These are phyloP conservation scores for Channa striata DNA, from an alignment of 2,797 vertebrate genomes.

Conservation along the genomic window DNA sequence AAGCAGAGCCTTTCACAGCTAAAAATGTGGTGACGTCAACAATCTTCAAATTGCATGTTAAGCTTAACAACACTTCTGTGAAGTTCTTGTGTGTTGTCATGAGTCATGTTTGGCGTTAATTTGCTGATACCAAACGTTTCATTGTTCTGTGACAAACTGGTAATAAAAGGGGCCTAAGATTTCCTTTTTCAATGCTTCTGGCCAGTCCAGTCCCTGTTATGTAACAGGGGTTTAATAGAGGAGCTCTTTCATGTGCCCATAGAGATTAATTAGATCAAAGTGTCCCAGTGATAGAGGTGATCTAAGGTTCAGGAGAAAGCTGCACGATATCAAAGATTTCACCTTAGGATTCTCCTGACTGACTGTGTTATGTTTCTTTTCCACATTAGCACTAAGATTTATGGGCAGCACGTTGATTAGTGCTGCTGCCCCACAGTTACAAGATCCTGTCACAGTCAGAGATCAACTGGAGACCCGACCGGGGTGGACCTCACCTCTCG, in stretches of 20 bases:
- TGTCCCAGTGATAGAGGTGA: constrained; percentile 6
- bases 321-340: neutral
- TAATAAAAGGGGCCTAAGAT: constrained; percentile 51
- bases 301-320: constrained; percentile 1
- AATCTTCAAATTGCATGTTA: neutral
- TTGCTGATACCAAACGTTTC: constrained; percentile 41
- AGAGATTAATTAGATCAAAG: constrained; percentile 14
- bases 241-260: constrained; percentile 51
- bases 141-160: constrained; percentile 45
- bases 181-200: constrained; percentile 25
- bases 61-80: constrained; percentile 21
- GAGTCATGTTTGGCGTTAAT: constrained; percentile 24
- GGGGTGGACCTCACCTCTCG: too few species aligned
- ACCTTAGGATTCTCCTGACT: neutral
- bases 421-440: too few species aligned
- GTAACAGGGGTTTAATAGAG: constrained; percentile 55
- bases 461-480: too few species aligned
- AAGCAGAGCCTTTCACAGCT: constrained; percentile 2
- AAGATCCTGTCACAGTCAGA: too few species aligned
- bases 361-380: neutral
- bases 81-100: constrained; percentile 26
- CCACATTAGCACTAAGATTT: too few species aligned
- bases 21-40: constrained; percentile 40
- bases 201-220: constrained; percentile 57
- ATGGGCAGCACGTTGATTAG: too few species aligned